Evolutionary conservation across 2,113 vertebrate genomes (phyloP).

Genomic region (Mormyrus lacerda): DNA sequence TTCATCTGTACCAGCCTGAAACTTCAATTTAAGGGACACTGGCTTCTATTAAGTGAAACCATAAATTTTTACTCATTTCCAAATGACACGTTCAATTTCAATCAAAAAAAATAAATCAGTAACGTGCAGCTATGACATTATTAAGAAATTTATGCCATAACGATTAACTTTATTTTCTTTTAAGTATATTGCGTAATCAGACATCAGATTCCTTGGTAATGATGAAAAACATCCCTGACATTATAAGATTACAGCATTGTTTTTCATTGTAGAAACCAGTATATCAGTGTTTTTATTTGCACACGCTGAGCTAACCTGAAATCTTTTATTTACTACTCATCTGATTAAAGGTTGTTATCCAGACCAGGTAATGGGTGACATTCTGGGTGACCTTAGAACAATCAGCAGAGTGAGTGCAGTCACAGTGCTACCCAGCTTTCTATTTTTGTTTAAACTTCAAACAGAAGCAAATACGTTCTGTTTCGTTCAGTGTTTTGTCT

Average conservation of each 20-base stretch:
- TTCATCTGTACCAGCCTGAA: background rate
- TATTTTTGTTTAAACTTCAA: background rate
- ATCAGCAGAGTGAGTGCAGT: background rate
- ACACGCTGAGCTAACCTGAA: background rate
- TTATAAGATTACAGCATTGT: conserved; percentile 4
- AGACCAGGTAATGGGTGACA: background rate
- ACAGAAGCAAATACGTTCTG: background rate
- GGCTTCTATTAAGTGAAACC: background rate
- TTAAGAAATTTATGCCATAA: background rate
- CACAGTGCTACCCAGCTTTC: background rate
- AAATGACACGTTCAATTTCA: background rate
- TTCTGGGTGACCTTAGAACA: background rate
- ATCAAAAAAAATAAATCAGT: background rate
- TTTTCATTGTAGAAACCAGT: background rate
- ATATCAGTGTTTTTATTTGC: background rate
- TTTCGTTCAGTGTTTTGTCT: background rate
- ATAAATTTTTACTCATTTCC: background rate
- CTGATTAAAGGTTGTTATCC: background rate
- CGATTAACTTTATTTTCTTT: background rate
- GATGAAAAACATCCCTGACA: background rate
- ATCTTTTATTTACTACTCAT: background rate
- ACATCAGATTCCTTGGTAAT: background rate
- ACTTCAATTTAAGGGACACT: background rate
- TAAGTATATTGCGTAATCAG: background rate
- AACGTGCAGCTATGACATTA: background rate